phyloP scores from a whole-genome alignment of 2,888 invertebrate species.

The Pomacea canaliculata region DNA sequence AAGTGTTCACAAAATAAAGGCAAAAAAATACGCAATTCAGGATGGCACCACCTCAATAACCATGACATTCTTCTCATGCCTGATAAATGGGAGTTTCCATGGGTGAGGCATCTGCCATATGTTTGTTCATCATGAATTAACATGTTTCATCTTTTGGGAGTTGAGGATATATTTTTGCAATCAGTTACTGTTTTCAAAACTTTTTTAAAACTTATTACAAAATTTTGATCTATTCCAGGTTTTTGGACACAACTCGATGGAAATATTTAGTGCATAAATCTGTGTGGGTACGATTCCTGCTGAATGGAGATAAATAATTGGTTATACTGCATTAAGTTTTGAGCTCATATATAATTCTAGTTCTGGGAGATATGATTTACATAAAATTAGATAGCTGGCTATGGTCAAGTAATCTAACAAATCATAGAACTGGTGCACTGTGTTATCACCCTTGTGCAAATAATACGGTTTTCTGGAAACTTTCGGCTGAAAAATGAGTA shows the following conservation, averaged over 20 bases:
- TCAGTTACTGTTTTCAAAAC: neutral
- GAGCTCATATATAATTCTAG: too few species aligned
- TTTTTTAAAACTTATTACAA: too few species aligned
- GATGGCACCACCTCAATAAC: constrained; percentile 62
- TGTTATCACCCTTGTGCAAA: too few species aligned
- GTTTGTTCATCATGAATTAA: neutral
- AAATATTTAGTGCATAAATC: neutral
- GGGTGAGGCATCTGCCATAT: constrained; percentile 51
- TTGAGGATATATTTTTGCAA: neutral
- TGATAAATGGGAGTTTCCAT: constrained; percentile 70
- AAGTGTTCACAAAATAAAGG: constrained; percentile 1
- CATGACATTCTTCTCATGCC: constrained; percentile 67
- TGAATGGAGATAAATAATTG: neutral
- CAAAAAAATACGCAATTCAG: constrained; percentile 33
- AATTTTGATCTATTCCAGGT: neutral
- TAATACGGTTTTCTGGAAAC: too few species aligned
- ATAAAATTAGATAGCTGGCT: too few species aligned
- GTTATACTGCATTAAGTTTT: neutral
- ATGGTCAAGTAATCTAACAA: too few species aligned
- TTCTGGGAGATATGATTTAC: too few species aligned
- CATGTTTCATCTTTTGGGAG: neutral
- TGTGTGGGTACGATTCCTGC: neutral
- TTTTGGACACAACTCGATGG: too few species aligned
- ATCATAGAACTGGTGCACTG: too few species aligned
- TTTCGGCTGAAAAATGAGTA: too few species aligned